Conservation (phyloP, 2,113 vertebrate genomes). For the Pachyramphus minor region DNA sequence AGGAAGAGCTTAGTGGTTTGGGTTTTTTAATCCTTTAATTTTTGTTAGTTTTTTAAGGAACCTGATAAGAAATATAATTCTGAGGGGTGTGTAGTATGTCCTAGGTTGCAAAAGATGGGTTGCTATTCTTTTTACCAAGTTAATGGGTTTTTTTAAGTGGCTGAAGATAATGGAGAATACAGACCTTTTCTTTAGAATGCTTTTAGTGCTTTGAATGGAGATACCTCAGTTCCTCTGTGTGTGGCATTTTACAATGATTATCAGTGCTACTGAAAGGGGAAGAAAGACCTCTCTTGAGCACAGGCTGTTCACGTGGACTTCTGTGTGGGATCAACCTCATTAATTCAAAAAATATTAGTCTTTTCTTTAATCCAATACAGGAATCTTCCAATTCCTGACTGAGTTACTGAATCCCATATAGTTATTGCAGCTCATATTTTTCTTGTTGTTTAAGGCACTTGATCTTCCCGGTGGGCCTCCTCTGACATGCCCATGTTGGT, state of each 20-base stretch:
- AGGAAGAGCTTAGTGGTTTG: neutral
- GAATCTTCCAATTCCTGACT: neutral
- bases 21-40: neutral
- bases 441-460: neutral
- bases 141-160: neutral
- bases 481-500: accelerated
- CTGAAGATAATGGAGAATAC: neutral
- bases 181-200: neutral
- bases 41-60: neutral
- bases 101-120: neutral
- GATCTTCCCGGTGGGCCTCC: neutral
- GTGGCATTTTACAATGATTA: neutral
- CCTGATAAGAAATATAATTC: neutral
- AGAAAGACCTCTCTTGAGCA: neutral
- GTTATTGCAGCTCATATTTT: neutral
- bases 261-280: neutral
- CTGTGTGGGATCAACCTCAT: neutral
- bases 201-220: neutral
- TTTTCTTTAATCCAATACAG: neutral
- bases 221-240: neutral
- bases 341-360: neutral
- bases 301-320: neutral
- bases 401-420: neutral
- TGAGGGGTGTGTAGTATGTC: neutral
- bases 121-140: neutral